A percentile compares a stretch with the other conserved stretches of the same genome.
These are phyloP conservation scores for Furcula furcula DNA, from an alignment of 2,888 invertebrate species.

Conservation along the genomic window DNA sequence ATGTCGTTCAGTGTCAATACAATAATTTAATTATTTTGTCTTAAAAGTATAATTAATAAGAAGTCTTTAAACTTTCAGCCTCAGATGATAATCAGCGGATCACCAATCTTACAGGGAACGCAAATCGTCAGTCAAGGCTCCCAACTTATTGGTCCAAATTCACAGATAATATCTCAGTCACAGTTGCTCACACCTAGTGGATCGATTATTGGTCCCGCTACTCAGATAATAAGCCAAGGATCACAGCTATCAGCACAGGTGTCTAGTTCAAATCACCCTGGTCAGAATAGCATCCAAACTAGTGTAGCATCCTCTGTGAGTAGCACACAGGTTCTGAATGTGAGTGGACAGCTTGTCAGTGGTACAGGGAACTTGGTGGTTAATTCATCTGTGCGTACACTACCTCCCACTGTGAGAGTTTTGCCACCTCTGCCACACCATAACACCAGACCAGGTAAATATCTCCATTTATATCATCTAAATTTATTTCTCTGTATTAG, in stretches of 20 bases:
- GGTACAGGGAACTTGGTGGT: slow-evolving; percentile 61
- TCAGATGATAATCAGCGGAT: slow-evolving; percentile 71
- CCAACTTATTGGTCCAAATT: slow-evolving; percentile 61
- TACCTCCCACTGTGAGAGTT: slow-evolving; percentile 69
- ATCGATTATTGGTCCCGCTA: slow-evolving; percentile 63
- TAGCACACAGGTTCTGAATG: slow-evolving; percentile 63
- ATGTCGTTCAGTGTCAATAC: no score
- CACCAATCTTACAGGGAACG: slow-evolving; percentile 66
- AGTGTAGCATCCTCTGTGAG: slow-evolving; percentile 51
- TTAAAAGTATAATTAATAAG: no score
- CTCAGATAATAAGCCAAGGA: slow-evolving; percentile 75
- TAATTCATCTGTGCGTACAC: slow-evolving; percentile 64
- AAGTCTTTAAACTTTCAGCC: slow-evolving; percentile 50
- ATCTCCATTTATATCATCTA: no score
- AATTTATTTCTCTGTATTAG: no score
- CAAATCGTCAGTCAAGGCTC: slow-evolving; percentile 72
- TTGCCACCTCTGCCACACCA: slow-evolving; percentile 67
- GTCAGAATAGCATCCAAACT: slow-evolving; percentile 41
- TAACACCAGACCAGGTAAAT: slow-evolving; percentile 64
- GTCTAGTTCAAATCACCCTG: slow-evolving; percentile 47
- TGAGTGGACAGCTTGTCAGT: slow-evolving; percentile 60
- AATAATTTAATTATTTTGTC: no score
- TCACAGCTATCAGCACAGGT: slow-evolving; percentile 64
- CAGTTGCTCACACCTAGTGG: slow-evolving; percentile 61
- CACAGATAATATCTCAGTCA: slow-evolving; percentile 67